Base-by-base conservation (phyloP, 2,113 vertebrate genomes). In the Ochotona princeps region DNA sequence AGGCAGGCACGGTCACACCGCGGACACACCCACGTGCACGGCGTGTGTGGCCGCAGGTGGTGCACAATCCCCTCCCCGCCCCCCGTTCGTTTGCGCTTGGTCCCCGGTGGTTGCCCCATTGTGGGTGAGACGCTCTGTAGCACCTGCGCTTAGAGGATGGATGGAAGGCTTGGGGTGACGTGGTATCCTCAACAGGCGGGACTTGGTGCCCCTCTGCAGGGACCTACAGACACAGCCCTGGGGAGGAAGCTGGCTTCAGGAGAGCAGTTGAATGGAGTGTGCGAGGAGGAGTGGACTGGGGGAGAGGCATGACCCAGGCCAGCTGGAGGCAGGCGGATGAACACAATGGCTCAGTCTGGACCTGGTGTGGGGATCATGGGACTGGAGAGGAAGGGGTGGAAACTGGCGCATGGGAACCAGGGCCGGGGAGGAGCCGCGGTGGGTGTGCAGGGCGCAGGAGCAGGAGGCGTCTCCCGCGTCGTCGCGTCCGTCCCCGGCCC, bases 21-120 rank as follows among this genome's bases (percentile, higher is more conserved):
- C 63, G n/a, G n/a, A n/a, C n/a, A n/a, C n/a, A 11, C 30, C 8
- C 83, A 28, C 2, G 8, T 3, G 38, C n/a, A 8, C n/a, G n/a
- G 7, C 51, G 9, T 5, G 1, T 21, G 28, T 21, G 8, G 76
- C 73, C 82, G 44, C 47, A 9, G 83, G 18, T 32, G 54, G 67
- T 69, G 14, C 35, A 14, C 0, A 38, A 73, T 76, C 1, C 0
- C 0, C 4, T 20, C 30, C 0, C 0, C 4, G 17, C 30, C 1
- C 54, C 54, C 54, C 38, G 9, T n/a, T 69, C 30, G 35, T 70
- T 86, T 28, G 70, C 47, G 23, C 44, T 17, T 49, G 13, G 89
- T 61, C 38, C 13, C 1, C 14, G 9, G 28, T 5, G 0, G 49
- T 65, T 28, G n/a, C n/a, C 76, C 17, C 1, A 1, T 0, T 14